Base-by-base conservation (phyloP, 1,140 invertebrate genomes). In the Aphidius gifuensis region DNA sequence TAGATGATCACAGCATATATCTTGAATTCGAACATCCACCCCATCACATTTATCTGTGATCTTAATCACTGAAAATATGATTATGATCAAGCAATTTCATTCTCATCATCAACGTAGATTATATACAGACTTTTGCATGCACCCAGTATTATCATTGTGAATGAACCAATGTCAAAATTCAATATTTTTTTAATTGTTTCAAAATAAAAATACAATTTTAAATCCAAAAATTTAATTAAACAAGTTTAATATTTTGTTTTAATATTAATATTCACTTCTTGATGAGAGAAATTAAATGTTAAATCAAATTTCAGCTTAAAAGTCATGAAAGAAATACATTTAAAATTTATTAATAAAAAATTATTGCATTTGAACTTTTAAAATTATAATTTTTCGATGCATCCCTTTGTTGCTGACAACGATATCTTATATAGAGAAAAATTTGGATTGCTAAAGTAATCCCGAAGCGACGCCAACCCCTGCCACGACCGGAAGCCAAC, bases 401-500 rank as follows among this genome's bases (percentile, higher is more conserved):
- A 32, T 32, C 23, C 4, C 23, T 32, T 32, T 32, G 23, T 32
- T 32, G 23, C 23, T 32, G 23, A 32, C 23, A 32, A 32, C 23
- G 23, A 32, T 32, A 32, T 32, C 23, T 32, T 32, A 32, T 32
- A 32, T 32, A 32, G 43, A 21, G 54, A 9, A 38, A 56, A 32
- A 32, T 32, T 32, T 32, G 23, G 23, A 32, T 32, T 32, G 23
- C 23, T 32, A 58, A 58, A 53, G 53, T 57, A 51, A 11, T 47
- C 58, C 54, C 49, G 16, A 39, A 46, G 56, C 60, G 62, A 64
- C 62, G 62, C 62, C 62, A 61, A 55, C 58, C 58, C 55, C 60
- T 58, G 64, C 58, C 64, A 54, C 59, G 44, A 42, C 58, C 59
- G 64, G 64, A 65, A 65, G 64, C 61, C 44, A n/a, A 58, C 64